Base-by-base conservation (phyloP, 2,113 vertebrate species). In the Tricholaema leucomelas region DNA sequence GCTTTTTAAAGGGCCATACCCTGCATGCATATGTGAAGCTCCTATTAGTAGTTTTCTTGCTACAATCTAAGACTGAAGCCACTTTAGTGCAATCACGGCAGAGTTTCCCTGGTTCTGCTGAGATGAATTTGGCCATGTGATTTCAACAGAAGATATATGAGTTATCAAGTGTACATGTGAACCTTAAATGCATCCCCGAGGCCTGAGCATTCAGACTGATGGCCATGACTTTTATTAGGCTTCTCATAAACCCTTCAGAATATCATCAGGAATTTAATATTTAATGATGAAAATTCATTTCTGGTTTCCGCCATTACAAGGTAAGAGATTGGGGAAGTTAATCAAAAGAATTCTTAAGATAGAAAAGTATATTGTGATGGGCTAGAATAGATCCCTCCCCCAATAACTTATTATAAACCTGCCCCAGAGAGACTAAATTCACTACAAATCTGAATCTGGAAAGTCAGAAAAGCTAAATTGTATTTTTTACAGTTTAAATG, bases 11-110 rank as follows among this genome's bases (percentile, higher is more conserved):
- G 15, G 17, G n/a, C 23, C 75, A 11, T 16, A n/a, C 28, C 10
- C 55, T 25, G 5, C 5, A 7, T 11, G 17, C 0, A 1, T n/a
- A 27, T 1, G 0, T 2, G 2, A 33, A 55, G 15, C 19, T 79
- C 28, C 15, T 54, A 18, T 48, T 48, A 60, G 44, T 33, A 23
- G 38, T 28, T 0, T 0, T 23, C 18, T 36, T 88, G 61, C 19
- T 71, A 1, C 0, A 1, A 40, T 65, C 54, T 42, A 40, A 55
- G 33, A 30, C 15, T 59, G 61, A 84, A 72, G 20, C 1, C 5
- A 8, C 25, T 76, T 76, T 18, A 23, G 36, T 9, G 9, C 13
- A 40, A 5, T 56, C 8, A 1, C 0, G 5, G 10, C 27, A 48
- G 77, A 30, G 31, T 82, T 87, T 72, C 15, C 12, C 18, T 70